Percentiles rank a stretch among this genome's conserved stretches.
Evolutionary conservation across 2,888 invertebrate genomes (phyloP).

Genomic region (Plebejus anna): DNA sequence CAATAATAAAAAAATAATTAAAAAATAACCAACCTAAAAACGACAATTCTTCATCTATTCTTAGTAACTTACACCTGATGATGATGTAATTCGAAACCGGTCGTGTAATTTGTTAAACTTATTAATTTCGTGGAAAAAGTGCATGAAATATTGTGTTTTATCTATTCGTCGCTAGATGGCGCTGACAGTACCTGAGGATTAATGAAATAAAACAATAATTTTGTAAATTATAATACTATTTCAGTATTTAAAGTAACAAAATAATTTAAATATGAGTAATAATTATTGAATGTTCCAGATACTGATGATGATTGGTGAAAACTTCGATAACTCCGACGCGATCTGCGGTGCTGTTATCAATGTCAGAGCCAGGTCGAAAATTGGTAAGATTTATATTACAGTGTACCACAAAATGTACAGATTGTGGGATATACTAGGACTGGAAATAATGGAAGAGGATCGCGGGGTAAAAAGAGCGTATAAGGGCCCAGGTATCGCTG

Average conservation of each 20-base stretch:
- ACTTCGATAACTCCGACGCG: constrained; percentile 91
- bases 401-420: too few species aligned
- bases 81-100: too few species aligned
- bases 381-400: constrained; percentile 77
- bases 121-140: too few species aligned
- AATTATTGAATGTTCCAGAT: constrained; percentile 44
- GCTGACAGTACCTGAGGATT: not conserved
- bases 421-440: too few species aligned
- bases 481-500: too few species aligned
- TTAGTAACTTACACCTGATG: too few species aligned
- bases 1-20: not conserved
- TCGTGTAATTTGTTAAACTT: too few species aligned
- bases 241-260: too few species aligned
- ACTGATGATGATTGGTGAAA: constrained; percentile 91
- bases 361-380: constrained; percentile 91
- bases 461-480: too few species aligned
- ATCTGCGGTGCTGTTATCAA: constrained; percentile 97
- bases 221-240: not conserved
- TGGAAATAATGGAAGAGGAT: too few species aligned
- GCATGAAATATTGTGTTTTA: not conserved
- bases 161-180: constrained; percentile 1
- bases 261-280: not conserved
- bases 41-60: not conserved
- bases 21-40: not conserved
- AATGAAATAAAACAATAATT: too few species aligned